phyloP scores from a whole-genome alignment of 2,113 vertebrate genomes.

The Genyomyrus donnyi region DNA sequence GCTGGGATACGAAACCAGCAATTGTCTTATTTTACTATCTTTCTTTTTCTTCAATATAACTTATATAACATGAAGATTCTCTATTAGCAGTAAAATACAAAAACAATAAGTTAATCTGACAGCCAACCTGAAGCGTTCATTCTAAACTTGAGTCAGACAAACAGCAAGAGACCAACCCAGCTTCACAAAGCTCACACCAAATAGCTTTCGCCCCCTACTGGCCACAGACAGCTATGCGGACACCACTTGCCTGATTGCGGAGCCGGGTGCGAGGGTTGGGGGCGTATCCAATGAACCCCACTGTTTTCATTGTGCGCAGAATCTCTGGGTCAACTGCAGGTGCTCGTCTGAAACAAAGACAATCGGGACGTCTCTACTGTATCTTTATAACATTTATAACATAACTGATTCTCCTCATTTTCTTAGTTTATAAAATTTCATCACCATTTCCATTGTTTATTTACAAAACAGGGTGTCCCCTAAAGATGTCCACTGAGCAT shows the following conservation, averaged over 20 bases:
- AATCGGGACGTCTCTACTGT: neutral
- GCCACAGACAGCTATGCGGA: neutral
- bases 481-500: neutral
- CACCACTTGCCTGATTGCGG: slow-evolving; percentile 75
- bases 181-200: neutral
- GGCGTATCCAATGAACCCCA: slow-evolving; percentile 95
- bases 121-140: neutral
- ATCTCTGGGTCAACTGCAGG: slow-evolving; percentile 90
- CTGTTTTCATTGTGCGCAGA: slow-evolving; percentile 92
- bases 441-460: neutral
- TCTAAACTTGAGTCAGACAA: neutral
- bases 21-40: neutral
- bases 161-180: neutral
- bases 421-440: neutral
- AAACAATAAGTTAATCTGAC: neutral
- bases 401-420: neutral
- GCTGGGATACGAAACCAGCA: neutral
- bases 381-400: neutral
- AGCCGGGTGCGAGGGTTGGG: slow-evolving; percentile 88
- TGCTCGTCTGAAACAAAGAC: slow-evolving; percentile 64
- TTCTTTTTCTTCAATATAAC: neutral
- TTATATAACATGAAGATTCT: neutral
- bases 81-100: neutral
- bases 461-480: neutral
- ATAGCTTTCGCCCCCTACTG: neutral